These are phyloP conservation scores for Branchellion lobata DNA, from an alignment of 2,888 invertebrate species.

Conservation along the genomic window DNA sequence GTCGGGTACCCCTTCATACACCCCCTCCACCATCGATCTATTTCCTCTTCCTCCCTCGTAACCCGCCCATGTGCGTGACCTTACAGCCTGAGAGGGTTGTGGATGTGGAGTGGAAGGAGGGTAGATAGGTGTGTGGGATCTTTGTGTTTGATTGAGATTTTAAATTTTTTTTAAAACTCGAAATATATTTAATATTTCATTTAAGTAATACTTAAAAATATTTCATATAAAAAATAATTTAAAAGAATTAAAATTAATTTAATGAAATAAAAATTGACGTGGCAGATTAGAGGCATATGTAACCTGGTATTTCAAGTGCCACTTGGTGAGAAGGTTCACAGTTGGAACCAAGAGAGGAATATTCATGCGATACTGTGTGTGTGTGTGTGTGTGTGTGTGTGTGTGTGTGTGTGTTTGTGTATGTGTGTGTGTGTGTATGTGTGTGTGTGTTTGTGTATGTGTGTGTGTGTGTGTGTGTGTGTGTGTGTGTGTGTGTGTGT, in stretches of 20 bases:
- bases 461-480: not conserved
- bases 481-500: conserved; percentile 20
- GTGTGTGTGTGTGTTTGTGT: conserved; percentile 13
- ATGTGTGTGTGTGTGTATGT: not conserved
- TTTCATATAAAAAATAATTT: too few species aligned
- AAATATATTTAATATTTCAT: too few species aligned
- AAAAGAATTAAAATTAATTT: too few species aligned
- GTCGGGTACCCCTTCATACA: conserved; percentile 45
- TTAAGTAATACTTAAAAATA: too few species aligned
- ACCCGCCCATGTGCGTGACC: conserved; percentile 50
- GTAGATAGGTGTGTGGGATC: not conserved
- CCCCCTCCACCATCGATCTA: conserved; percentile 46
- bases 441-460: conserved; percentile 13
- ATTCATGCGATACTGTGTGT: conserved; percentile 36
- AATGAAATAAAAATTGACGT: too few species aligned
- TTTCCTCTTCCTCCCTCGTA: conserved; percentile 35
- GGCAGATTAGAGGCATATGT: too few species aligned
- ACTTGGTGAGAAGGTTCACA: conserved; percentile 50
- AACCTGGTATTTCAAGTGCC: conserved; percentile 52
- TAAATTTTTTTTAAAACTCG: too few species aligned
- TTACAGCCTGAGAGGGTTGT: conserved; percentile 44
- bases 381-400: conserved; percentile 20
- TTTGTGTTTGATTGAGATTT: not conserved
- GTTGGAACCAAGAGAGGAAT: conserved; percentile 52
- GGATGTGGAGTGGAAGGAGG: not conserved